phyloP scores from a whole-genome alignment of 2,888 invertebrate genomes.

The Cheilosia vernalis region DNA sequence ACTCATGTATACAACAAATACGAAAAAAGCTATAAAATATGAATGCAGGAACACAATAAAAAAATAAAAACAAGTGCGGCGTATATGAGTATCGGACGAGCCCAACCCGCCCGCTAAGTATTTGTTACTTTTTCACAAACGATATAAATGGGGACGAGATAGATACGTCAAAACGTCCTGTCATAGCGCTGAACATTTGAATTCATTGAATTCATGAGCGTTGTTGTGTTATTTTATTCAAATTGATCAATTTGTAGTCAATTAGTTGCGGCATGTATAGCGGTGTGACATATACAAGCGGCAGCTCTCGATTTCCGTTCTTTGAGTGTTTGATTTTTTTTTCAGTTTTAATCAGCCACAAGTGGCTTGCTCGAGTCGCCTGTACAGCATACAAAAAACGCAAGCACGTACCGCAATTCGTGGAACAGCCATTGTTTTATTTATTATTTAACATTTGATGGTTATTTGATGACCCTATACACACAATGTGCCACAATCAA shows the following conservation, averaged over 20 bases:
- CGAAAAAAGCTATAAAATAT: conserved; percentile 47
- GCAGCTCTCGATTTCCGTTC: conserved; percentile 53
- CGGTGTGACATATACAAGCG: conserved; percentile 40
- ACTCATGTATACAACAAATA: conserved; percentile 7
- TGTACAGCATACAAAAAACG: conserved; percentile 24
- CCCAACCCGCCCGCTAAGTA: background rate
- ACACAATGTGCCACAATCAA: background rate
- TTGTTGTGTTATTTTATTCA: conserved; percentile 50
- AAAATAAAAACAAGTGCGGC: conserved; percentile 19
- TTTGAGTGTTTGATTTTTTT: conserved; percentile 45
- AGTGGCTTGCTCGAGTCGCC: conserved; percentile 56
- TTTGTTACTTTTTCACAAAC: conserved; percentile 21
- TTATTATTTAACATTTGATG: conserved; percentile 65
- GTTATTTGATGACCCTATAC: conserved; percentile 57
- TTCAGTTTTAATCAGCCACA: conserved; percentile 49
- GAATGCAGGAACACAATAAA: conserved; percentile 40
- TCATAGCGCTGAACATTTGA: conserved; percentile 47
- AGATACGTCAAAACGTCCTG: conserved; percentile 39
- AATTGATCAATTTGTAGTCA: conserved; percentile 65
- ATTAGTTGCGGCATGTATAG: conserved; percentile 52
- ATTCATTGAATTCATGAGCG: conserved; percentile 33
- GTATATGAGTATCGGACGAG: conserved; percentile 12
- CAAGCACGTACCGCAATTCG: conserved; percentile 51
- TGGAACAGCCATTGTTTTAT: conserved; percentile 50
- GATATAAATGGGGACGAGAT: conserved; percentile 19